phyloP scores from a whole-genome alignment of 2,113 vertebrate species.

The Balaeniceps rex region DNA sequence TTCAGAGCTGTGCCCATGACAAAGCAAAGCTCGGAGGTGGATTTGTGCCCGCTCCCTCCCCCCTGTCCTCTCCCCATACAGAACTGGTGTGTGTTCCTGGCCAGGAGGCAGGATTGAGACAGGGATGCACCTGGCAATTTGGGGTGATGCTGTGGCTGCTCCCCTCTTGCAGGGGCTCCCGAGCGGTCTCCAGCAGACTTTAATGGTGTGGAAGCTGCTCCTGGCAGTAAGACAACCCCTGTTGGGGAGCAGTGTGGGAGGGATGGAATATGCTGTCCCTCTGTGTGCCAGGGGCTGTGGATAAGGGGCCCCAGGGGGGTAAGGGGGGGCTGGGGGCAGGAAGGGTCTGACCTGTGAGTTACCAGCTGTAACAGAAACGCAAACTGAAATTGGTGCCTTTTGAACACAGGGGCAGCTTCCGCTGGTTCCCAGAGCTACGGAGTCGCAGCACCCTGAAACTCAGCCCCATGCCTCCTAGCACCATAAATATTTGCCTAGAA shows the following conservation, averaged over 20 bases:
- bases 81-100: not conserved
- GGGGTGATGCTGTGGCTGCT: not conserved
- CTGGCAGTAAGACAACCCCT: not conserved
- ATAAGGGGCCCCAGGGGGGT: too few species aligned
- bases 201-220: not conserved
- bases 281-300: not conserved
- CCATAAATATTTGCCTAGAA: constrained; percentile 47
- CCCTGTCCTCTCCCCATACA: not conserved
- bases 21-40: constrained; percentile 48
- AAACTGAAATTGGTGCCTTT: constrained; percentile 37
- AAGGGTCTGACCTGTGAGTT: not conserved
- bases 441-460: not conserved
- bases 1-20: constrained; percentile 56
- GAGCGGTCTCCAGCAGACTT: accelerated
- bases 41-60: not conserved
- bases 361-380: not conserved
- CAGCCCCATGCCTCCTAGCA: not conserved
- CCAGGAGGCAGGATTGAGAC: not conserved
- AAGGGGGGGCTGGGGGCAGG: not conserved
- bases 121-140: too few species aligned
- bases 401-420: constrained; percentile 9
- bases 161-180: accelerated
- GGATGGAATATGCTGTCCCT: not conserved
- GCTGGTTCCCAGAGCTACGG: not conserved
- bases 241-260: not conserved